These are phyloP conservation scores for Diarsia dahlii DNA, from an alignment of 2,888 invertebrate genomes.

Conservation along the genomic window DNA sequence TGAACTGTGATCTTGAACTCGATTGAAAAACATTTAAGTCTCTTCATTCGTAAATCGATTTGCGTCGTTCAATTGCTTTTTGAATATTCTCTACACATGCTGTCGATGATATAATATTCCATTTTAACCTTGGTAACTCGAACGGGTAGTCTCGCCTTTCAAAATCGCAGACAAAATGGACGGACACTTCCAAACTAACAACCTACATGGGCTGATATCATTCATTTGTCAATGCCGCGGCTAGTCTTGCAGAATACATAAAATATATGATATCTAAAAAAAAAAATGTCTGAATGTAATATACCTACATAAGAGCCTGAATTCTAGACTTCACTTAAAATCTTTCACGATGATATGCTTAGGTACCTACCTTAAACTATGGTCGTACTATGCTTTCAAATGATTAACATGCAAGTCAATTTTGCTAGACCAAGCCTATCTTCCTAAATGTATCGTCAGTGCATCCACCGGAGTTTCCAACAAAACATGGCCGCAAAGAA, in stretches of 20 bases:
- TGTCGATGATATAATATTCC: constrained; percentile 4
- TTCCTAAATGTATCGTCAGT: background rate
- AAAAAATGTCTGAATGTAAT: background rate
- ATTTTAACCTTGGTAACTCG: constrained; percentile 29
- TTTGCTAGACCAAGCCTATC: too few relatives aligned
- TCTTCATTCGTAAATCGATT: constrained; percentile 6
- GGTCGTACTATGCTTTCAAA: too few relatives aligned
- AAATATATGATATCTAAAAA: too few relatives aligned
- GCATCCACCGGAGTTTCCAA: background rate
- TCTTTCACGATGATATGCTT: background rate
- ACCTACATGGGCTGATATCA: constrained; percentile 48
- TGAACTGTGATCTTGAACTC: constrained; percentile 40
- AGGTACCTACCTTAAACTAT: too few relatives aligned
- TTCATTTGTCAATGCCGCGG: constrained; percentile 43
- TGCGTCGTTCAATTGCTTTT: background rate
- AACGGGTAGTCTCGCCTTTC: constrained; percentile 45
- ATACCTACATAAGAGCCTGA: background rate
- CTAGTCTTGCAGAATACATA: constrained; percentile 4
- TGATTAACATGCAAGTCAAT: too few relatives aligned
- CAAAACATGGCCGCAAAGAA: constrained; percentile 5
- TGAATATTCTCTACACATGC: constrained; percentile 9
- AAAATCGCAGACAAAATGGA: constrained; percentile 31
- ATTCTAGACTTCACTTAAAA: background rate
- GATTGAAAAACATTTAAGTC: background rate
- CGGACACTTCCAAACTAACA: constrained; percentile 46